phyloP scores from a whole-genome alignment of 2,888 invertebrate species.

The Chrysina gloriosa region DNA sequence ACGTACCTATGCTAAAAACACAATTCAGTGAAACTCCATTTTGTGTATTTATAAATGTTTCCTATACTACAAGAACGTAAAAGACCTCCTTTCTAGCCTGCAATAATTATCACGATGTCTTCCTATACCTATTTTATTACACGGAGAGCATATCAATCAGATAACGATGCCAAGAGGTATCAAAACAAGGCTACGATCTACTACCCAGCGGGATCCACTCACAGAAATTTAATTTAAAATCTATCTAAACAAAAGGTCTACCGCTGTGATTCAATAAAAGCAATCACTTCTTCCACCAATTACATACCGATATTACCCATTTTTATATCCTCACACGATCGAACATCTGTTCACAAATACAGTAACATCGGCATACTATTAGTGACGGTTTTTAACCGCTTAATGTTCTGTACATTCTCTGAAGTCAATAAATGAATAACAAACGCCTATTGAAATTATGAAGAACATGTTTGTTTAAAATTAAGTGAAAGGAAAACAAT shows the following conservation, averaged over 20 bases:
- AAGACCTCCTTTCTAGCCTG: too few species aligned
- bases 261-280: constrained; percentile 62
- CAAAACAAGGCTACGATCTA: constrained; percentile 48
- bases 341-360: constrained; percentile 40
- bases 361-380: constrained; percentile 1
- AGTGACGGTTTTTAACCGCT: background rate
- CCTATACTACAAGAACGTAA: too few species aligned
- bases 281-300: constrained; percentile 56
- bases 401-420: background rate
- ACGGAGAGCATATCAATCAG: constrained; percentile 37
- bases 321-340: constrained; percentile 41
- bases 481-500: background rate
- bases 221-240: constrained; percentile 61
- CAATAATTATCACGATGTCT: too few species aligned
- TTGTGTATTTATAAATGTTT: too few species aligned
- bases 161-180: constrained; percentile 50
- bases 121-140: constrained; percentile 7
- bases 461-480: constrained; percentile 11
- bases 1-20: too few species aligned
- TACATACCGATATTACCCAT: constrained; percentile 55
- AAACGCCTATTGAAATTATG: background rate
- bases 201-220: constrained; percentile 48
- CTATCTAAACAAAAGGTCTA: constrained; percentile 60
- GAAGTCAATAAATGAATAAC: background rate
- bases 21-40: too few species aligned